Conservation (phyloP, 2,888 invertebrate species). For the Sericinus montela region DNA sequence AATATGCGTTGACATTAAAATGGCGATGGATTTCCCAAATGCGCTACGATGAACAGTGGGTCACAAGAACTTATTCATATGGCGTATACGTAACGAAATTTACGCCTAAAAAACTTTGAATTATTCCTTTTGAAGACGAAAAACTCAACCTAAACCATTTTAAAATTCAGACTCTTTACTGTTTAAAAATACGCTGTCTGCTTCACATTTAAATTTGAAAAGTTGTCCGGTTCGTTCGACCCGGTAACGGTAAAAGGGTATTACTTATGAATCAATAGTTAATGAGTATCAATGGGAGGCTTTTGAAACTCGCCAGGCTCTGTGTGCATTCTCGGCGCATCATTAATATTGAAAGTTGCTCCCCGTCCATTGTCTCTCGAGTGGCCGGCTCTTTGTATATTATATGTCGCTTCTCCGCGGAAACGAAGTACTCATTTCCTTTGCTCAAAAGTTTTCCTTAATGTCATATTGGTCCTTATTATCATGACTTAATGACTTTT, state of each 20-base stretch:
- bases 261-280: slow-evolving; percentile 79
- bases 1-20: no score
- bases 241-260: slow-evolving; percentile 65
- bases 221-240: slow-evolving; percentile 53
- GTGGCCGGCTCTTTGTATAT: slow-evolving; percentile 67
- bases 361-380: slow-evolving; percentile 65
- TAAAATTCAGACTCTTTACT: slow-evolving; percentile 26
- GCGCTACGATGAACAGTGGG: no score
- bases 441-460: slow-evolving; percentile 58
- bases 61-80: no score
- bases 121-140: no score
- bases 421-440: slow-evolving; percentile 70
- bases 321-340: slow-evolving; percentile 72
- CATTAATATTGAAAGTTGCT: slow-evolving; percentile 76
- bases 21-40: no score
- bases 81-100: no score
- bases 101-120: no score
- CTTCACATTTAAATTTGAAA: slow-evolving; percentile 70
- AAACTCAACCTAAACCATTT: neutral
- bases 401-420: slow-evolving; percentile 52
- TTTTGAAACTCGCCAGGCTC: slow-evolving; percentile 63
- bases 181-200: slow-evolving; percentile 47
- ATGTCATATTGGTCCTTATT: slow-evolving; percentile 40
- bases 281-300: slow-evolving; percentile 75
- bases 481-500: slow-evolving; percentile 6